phyloP scores from a whole-genome alignment of 2,888 invertebrate species.

The Caenorhabditis zanzibari region DNA sequence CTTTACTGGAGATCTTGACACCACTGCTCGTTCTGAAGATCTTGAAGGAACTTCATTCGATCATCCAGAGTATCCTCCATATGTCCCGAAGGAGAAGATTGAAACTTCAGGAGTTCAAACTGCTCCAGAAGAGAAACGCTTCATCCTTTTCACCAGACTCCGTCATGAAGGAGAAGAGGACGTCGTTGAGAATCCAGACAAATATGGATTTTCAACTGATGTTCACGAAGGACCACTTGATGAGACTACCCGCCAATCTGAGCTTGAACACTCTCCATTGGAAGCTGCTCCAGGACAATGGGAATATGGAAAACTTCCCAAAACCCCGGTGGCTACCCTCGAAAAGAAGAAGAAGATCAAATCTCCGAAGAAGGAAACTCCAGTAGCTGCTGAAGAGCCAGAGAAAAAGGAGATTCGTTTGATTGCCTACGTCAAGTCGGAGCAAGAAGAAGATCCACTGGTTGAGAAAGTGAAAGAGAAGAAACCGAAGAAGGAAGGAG shows the following conservation, averaged over 20 bases:
- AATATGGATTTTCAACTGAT: constrained; percentile 51
- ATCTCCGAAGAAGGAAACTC: constrained; percentile 18
- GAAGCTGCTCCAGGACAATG: constrained; percentile 17
- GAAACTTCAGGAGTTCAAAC: neutral
- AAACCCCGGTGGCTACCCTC: constrained; percentile 8
- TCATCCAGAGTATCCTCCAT: constrained; percentile 44
- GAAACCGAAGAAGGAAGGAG: constrained; percentile 29
- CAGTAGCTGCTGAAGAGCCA: constrained; percentile 19
- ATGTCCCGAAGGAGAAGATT: constrained; percentile 27
- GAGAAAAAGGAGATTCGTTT: constrained; percentile 49
- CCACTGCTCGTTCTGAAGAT: constrained; percentile 36
- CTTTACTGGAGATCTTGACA: constrained; percentile 57
- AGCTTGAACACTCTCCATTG: constrained; percentile 55
- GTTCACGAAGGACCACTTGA: constrained; percentile 66
- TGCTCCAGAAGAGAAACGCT: constrained; percentile 21
- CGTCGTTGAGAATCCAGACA: constrained; percentile 62
- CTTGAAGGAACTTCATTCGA: constrained; percentile 41
- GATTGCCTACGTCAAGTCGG: constrained; percentile 44
- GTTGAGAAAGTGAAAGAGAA: neutral
- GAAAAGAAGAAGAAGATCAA: constrained; percentile 35
- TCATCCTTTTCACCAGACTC: constrained; percentile 59
- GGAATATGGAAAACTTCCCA: neutral
- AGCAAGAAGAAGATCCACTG: constrained; percentile 15
- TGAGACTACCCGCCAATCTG: constrained; percentile 34
- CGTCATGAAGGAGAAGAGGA: constrained; percentile 71